These are phyloP conservation scores for Drosophila miranda DNA, from an alignment of 1,140 invertebrate species.

Conservation along the genomic window DNA sequence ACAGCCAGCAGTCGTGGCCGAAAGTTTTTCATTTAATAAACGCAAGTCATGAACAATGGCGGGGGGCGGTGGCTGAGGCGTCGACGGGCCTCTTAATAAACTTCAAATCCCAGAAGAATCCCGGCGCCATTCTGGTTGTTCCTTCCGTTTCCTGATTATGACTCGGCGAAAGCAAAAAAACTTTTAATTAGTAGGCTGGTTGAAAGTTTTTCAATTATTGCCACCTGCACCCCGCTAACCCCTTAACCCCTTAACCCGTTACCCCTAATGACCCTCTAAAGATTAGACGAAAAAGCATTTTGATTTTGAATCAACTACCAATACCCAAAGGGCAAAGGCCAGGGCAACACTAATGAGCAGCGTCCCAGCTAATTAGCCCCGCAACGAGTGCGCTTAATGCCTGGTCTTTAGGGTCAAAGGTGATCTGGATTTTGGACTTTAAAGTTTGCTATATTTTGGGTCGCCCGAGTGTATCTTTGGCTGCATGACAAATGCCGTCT, in stretches of 20 bases:
- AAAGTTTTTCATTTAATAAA: constrained; percentile 73
- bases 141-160: constrained; percentile 48
- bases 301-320: constrained; percentile 77
- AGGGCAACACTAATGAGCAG: constrained; percentile 23
- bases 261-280: constrained; percentile 27
- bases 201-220: constrained; percentile 79
- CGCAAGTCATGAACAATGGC: constrained; percentile 45
- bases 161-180: constrained; percentile 53
- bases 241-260: not conserved
- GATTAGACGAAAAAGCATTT: constrained; percentile 37
- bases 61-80: not conserved
- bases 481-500: constrained; percentile 74
- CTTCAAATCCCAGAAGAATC: constrained; percentile 50
- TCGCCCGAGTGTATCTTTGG: constrained; percentile 44
- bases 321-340: constrained; percentile 32
- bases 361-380: constrained; percentile 47
- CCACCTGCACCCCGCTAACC: constrained; percentile 59
- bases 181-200: constrained; percentile 72
- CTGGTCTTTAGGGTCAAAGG: constrained; percentile 31
- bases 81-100: constrained; percentile 48
- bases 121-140: constrained; percentile 1
- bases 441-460: constrained; percentile 3
- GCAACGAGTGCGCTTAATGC: constrained; percentile 59
- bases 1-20: constrained; percentile 37
- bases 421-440: constrained; percentile 62